Evolutionary conservation across 1,140 invertebrate species (phyloP), one percentile per base, ranked within the genome.

Genomic region (Chrysoperla carnea): DNA sequence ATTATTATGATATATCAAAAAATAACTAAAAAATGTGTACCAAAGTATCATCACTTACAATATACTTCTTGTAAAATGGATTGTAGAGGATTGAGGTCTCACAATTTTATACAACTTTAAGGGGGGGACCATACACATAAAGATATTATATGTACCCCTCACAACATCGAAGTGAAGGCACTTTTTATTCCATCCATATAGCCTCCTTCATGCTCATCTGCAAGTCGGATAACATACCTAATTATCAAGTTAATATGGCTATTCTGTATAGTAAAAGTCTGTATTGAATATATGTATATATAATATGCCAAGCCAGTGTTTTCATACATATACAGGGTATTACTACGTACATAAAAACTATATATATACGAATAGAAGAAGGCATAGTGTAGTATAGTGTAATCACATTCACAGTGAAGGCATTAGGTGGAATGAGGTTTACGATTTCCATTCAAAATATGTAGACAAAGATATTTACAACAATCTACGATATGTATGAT

Each of bases 241-340:
- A 82, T 82, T 82, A 82, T 81, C 77, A 82, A 81, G 78, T 81
- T 81, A 80, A 81, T 81, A 81, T 79, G 78, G 77, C 70, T 69
- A 73, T 74, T 74, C 69, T 71, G 70, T 58, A 57, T 58, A 52
- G 57, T 33, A 12, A 12, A 11, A 23, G 17, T 23, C 17, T 23
- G 17, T 23, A 23, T 23, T 23, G 17, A 23, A 23, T 23, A 23
- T 23, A 23, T 23, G 17, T 23, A 23, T 23, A 23, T 23, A 23
- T 23, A 23, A 23, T 23, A 23, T 23, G 17, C 17, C 17, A 23
- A 23, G 17, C 17, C 17, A 23, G 17, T 23, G 17, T 23, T 23
- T 23, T 23, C 17, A 23, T 23, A 23, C n/a, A n/a, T 23, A 23
- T 23, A 23, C 17, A 23, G 17, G 17, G 17, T 23, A 23, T 23